Conservation (phyloP, 1,140 invertebrate genomes). For the Triops longicaudatus region DNA sequence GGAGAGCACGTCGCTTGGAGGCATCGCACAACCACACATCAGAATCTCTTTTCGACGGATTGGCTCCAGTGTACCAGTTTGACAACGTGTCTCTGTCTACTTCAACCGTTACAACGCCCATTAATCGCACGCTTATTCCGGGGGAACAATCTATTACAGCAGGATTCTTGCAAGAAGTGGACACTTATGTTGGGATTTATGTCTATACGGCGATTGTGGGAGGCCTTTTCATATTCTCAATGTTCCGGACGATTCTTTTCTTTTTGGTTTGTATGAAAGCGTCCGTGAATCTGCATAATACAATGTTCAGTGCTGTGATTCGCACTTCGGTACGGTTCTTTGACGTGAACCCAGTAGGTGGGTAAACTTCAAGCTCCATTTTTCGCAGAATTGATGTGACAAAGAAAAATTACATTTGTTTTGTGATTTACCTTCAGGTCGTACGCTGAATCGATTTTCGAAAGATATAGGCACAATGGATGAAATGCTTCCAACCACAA, state of each 20-base stretch:
- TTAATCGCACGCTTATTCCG: background rate
- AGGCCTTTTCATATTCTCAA: conserved; percentile 47
- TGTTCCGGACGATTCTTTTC: conserved; percentile 53
- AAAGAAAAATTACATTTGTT: too few species aligned
- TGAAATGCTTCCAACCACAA: conserved; percentile 67
- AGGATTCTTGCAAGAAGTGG: conserved; percentile 29
- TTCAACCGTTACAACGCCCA: conserved; percentile 23
- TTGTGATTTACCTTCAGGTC: too few species aligned
- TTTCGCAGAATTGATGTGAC: conserved; percentile 14
- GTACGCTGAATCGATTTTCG: conserved; percentile 65
- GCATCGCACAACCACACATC: background rate
- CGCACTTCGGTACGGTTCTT: conserved; percentile 72
- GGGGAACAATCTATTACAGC: conserved; percentile 22
- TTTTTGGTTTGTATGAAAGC: conserved; percentile 73
- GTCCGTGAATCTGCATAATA: conserved; percentile 67
- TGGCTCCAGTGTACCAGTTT: conserved; percentile 2
- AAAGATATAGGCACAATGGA: conserved; percentile 75
- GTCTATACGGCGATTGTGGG: conserved; percentile 48
- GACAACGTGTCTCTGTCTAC: too few species aligned
- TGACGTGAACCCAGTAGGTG: conserved; percentile 64
- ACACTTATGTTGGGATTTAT: conserved; percentile 32
- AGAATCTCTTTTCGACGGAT: background rate
- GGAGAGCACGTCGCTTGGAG: conserved; percentile 22
- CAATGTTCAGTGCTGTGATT: conserved; percentile 67
- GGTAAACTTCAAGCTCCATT: background rate